A percentile compares a stretch with the other conserved stretches of the same genome.
These are phyloP conservation scores for Planiliza haematocheilus DNA, from an alignment of 2,113 vertebrate genomes.

Conservation along the genomic window DNA sequence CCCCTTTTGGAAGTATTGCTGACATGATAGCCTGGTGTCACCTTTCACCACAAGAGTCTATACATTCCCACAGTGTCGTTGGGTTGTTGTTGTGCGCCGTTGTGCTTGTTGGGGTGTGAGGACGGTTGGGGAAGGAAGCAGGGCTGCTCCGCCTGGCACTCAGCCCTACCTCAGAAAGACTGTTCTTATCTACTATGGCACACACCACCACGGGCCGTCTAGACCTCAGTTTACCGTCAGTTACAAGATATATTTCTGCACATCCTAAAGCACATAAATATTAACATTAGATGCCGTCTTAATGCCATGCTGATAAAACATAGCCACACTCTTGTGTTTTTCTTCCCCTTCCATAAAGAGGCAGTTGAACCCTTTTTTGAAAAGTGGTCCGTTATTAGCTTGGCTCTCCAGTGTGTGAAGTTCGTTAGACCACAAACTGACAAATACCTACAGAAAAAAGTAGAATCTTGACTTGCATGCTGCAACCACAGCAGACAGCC, in stretches of 20 bases:
- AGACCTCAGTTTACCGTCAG: background rate
- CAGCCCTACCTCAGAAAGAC: conserved; percentile 60
- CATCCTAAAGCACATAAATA: background rate
- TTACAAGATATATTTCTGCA: conserved; percentile 4
- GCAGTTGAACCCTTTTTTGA: background rate
- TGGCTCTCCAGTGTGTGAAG: conserved; percentile 48
- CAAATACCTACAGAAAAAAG: conserved; percentile 71
- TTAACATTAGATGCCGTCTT: background rate
- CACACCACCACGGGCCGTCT: conserved; percentile 26
- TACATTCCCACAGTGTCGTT: conserved; percentile 23
- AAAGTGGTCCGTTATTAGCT: conserved; percentile 57
- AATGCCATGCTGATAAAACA: background rate
- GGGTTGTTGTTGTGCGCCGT: conserved; percentile 44
- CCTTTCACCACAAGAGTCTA: conserved; percentile 11
- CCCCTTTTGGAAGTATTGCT: background rate
- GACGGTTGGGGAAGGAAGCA: conserved; percentile 78
- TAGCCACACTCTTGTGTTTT: background rate
- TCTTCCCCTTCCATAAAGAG: background rate
- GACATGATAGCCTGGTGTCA: conserved; percentile 18
- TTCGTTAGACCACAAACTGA: conserved; percentile 82
- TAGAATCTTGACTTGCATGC: conserved; percentile 63
- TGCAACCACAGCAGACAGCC: conserved; percentile 74
- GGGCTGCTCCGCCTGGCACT: conserved; percentile 65
- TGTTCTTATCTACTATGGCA: conserved; percentile 63
- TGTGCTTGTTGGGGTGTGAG: conserved; percentile 50